phyloP scores from a whole-genome alignment of 1,140 invertebrate species.

The Drosophila watanabei region DNA sequence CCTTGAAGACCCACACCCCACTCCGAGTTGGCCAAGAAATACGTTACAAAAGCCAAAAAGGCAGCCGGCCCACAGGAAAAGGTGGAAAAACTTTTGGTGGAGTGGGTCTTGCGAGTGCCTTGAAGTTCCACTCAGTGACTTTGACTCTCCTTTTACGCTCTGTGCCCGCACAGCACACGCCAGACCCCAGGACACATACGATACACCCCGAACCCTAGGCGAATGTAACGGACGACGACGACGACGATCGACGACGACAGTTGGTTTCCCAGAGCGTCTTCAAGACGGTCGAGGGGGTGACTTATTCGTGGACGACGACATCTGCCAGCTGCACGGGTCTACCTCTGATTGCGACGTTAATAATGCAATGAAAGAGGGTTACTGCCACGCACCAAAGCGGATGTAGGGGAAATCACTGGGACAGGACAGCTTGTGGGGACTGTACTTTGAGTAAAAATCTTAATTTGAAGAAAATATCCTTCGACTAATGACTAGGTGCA shows the following conservation, averaged over 20 bases:
- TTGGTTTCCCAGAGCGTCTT: conserved; percentile 82
- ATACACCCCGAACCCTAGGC: conserved; percentile 16
- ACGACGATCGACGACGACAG: conserved; percentile 46
- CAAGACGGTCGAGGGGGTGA: conserved; percentile 74
- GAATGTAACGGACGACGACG: conserved; percentile 59
- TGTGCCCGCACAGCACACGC: conserved; percentile 34
- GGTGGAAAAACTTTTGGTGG: conserved; percentile 17
- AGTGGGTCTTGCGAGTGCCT: conserved; percentile 53
- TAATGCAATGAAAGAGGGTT: conserved; percentile 42
- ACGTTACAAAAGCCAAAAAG: conserved; percentile 63
- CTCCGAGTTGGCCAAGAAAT: conserved; percentile 28
- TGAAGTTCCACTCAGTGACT: conserved; percentile 71
- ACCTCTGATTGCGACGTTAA: conserved; percentile 74
- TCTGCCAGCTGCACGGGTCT: conserved; percentile 60
- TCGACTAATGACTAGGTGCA: too few species aligned
- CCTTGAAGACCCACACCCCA: conserved; percentile 21
- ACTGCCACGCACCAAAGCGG: conserved; percentile 73
- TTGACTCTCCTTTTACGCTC: conserved; percentile 55
- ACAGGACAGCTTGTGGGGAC: conserved; percentile 14
- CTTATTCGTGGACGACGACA: conserved; percentile 55
- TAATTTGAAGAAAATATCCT: neutral
- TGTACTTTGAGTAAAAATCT: conserved; percentile 19
- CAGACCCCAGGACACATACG: conserved; percentile 47
- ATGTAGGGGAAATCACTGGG: conserved; percentile 65
- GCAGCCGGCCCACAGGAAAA: conserved; percentile 12